Percentiles rank a stretch among this genome's conserved stretches.
Evolutionary conservation across 2,888 invertebrate genomes (phyloP).

Genomic region (Tetragonisca angustula): DNA sequence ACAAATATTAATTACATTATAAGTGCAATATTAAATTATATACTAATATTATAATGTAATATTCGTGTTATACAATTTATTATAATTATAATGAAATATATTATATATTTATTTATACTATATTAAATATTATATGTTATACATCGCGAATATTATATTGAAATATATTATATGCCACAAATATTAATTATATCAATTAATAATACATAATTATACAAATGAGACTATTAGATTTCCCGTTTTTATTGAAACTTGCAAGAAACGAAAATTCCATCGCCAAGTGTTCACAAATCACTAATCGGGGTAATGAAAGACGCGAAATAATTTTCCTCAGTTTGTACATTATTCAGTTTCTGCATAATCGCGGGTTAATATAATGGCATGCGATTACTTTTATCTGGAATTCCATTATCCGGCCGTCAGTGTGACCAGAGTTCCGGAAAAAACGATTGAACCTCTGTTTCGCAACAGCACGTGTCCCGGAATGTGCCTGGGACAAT

Average conservation of each 20-base stretch:
- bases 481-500: background rate
- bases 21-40: too few species aligned
- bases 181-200: too few species aligned
- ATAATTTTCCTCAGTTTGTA: background rate
- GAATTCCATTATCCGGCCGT: conserved; percentile 4
- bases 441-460: background rate
- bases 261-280: background rate
- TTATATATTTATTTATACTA: too few species aligned
- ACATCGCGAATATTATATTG: too few species aligned
- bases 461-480: conserved; percentile 4
- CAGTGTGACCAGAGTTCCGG: background rate
- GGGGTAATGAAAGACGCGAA: background rate
- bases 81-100: too few species aligned
- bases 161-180: too few species aligned
- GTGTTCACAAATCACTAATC: background rate
- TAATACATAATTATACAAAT: too few species aligned
- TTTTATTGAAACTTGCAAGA: background rate
- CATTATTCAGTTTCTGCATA: conserved; percentile 23
- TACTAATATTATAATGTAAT: too few species aligned
- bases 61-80: too few species aligned
- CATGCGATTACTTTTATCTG: conserved; percentile 27
- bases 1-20: too few species aligned
- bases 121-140: too few species aligned
- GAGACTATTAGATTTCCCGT: background rate
- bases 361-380: background rate